phyloP scores from a whole-genome alignment of 2,888 invertebrate species.

The Phasia obesa region DNA sequence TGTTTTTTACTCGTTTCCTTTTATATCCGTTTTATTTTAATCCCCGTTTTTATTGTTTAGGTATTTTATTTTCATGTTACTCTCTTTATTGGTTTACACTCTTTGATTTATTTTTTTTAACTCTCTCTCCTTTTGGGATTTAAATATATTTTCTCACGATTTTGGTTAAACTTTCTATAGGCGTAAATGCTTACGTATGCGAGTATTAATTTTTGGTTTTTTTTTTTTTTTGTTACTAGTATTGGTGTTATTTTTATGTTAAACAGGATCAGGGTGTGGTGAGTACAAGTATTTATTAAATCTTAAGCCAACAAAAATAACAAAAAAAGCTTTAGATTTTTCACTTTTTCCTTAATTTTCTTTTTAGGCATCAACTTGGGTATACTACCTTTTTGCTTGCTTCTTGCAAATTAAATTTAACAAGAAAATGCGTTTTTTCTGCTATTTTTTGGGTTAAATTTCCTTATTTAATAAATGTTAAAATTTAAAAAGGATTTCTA shows the following conservation, averaged over 20 bases:
- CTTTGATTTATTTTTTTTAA: conserved; percentile 8
- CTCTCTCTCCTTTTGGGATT: conserved; percentile 19
- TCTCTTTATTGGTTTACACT: conserved; percentile 42
- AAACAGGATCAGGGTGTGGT: conserved; percentile 81
- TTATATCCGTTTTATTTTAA: conserved; percentile 29
- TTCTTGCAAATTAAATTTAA: conserved; percentile 61
- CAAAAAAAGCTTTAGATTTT: conserved; percentile 51
- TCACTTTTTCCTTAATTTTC: conserved; percentile 36
- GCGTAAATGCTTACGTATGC: not conserved
- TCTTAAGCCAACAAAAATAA: conserved; percentile 38
- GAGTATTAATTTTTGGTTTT: too few relatives aligned
- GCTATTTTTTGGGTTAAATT: conserved; percentile 13
- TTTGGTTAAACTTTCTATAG: conserved; percentile 2
- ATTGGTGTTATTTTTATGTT: conserved; percentile 63
- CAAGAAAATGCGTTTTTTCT: conserved; percentile 52
- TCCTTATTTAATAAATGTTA: conserved; percentile 20
- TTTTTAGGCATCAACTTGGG: conserved; percentile 64
- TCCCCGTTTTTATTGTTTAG: conserved; percentile 31
- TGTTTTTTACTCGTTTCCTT: conserved; percentile 49
- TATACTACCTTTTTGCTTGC: conserved; percentile 67
- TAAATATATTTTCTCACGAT: not conserved
- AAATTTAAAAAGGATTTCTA: not conserved
- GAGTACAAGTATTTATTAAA: conserved; percentile 73
- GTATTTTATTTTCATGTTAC: not conserved
- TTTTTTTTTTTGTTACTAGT: conserved; percentile 31